Evolutionary conservation across 1,140 invertebrate species (phyloP), one percentile per base, ranked within the genome.

Genomic region (Cepaea nemoralis): DNA sequence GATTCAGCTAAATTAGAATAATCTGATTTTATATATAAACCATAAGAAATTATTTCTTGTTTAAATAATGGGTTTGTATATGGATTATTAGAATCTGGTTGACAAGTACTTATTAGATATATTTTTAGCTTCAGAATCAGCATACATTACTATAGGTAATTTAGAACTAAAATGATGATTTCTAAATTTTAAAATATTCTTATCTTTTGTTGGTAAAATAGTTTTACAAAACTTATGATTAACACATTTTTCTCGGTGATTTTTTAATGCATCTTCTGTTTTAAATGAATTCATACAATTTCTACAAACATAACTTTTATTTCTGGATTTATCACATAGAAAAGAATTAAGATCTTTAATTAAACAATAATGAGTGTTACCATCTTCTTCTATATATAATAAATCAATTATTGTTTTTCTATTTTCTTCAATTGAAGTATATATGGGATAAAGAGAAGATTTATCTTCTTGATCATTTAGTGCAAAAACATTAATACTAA

Each of bases 161-260:
- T 59, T 59, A 59, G 55, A 59, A 59, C 55, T 59, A 24, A 59
- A 59, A 59, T 59, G 55, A 59, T 59, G 55, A 59, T 59, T 59
- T 59, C 24, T 59, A 59, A 59, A 59, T 59, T 59, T 59, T n/a
- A 59, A 59, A 59, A 59, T 59, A 59, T 59, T 12, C 8, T 59
- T 59, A 14, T n/a, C 55, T 59, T 55, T 55, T 19, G 3, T 24
- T 2, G 27, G 59, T 19, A 63, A 31, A 31, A 63, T 63, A 22
- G n/a, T 59, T 59, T 59, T 59, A 59, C 55, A 59, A 59, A 59
- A 59, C 55, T 59, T 59, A 59, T 59, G 55, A 59, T 59, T 59
- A 59, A 59, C 22, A 59, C 55, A 59, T 59, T 59, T 59, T 59
- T 59, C 55, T 59, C 55, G 12, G 55, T 59, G 55, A 59, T 59